phyloP scores from a whole-genome alignment of 2,113 vertebrate species.

The Orycteropus afer region DNA sequence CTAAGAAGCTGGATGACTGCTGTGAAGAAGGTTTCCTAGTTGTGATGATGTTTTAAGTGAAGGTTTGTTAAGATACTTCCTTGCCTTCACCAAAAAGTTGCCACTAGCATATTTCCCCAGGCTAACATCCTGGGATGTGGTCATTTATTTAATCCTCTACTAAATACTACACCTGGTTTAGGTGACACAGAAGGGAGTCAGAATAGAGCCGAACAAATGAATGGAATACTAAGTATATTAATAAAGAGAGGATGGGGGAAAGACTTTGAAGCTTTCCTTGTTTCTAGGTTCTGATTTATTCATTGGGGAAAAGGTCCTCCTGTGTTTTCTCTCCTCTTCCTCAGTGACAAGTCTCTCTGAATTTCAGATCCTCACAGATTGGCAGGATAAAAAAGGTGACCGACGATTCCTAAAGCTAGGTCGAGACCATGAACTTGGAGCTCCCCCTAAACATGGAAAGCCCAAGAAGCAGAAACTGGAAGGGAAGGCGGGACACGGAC shows the following conservation, averaged over 20 bases:
- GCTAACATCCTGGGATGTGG: background rate
- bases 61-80: background rate
- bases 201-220: background rate
- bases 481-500: constrained; percentile 93
- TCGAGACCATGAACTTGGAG: constrained; percentile 94
- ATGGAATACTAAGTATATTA: background rate
- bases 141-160: background rate
- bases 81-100: background rate
- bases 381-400: constrained; percentile 99
- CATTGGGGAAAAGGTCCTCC: background rate
- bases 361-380: constrained; percentile 97
- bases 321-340: background rate
- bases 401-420: constrained; percentile 94
- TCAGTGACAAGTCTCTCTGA: background rate
- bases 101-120: background rate
- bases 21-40: background rate
- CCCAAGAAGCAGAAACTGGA: constrained; percentile 98
- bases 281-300: background rate
- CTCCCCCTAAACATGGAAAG: constrained; percentile 94
- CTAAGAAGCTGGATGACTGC: background rate
- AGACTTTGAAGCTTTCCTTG: background rate
- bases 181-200: background rate
- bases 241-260: background rate
- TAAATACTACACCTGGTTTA: background rate
- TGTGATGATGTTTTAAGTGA: background rate